Evolutionary conservation across 2,888 invertebrate genomes (phyloP), one percentile per base, ranked within the genome.

Genomic region (Gymnoscelis rufifasciata): DNA sequence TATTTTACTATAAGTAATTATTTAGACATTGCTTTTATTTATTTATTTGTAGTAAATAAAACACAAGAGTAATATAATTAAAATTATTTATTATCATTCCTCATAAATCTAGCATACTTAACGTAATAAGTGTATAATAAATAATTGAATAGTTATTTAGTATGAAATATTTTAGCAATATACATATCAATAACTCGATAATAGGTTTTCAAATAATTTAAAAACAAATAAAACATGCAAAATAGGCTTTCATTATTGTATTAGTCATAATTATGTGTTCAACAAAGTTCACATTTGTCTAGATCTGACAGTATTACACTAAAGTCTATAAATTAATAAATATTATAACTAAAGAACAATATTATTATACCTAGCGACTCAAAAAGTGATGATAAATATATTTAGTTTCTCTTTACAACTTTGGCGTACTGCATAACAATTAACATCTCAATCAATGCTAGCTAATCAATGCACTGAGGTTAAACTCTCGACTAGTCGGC

Each of bases 41-140:
- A 15, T 33, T 8, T 33, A 10, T 14, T 33, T 33, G 15, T 33
- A 8, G 35, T 35, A 58, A 58, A 60, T 83, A 72, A 86, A 86
- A 86, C 84, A 68, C 78, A 52, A 53, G 66, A 74, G 68, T 87
- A 86, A 86, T 89, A 89, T 89, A 88, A 88, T 89, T 89, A 89
- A 89, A 89, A 89, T 89, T 89, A 89, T 89, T 89, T 89, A 89
- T 89, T 89, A 89, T 89, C 88, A 77, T 88, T 87, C 89, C 83
- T 89, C 86, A 88, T 89, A 89, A 84, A 82, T 86, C 89, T 89
- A 89, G 88, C 88, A 88, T 88, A 88, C 89, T 89, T 88, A 89
- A 89, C 88, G 82, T 89, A 89, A 89, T 88, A 88, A 88, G 84
- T 89, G 88, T 88, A 88, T 88, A 88, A 88, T 84, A 88, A 87